Conservation (phyloP, 2,888 invertebrate species). For the Cryptocheilus praepositus region DNA sequence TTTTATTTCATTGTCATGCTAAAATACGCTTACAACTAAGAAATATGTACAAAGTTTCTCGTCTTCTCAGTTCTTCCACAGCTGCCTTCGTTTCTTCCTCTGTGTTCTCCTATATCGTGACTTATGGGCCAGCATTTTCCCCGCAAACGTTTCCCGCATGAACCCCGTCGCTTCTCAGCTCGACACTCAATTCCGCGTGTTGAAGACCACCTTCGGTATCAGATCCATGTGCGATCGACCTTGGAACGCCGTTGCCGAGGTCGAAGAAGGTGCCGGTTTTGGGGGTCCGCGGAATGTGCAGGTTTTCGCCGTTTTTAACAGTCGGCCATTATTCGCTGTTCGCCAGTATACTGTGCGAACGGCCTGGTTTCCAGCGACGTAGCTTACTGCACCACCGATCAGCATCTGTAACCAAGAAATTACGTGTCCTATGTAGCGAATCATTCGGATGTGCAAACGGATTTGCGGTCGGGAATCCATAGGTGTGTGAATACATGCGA, state of each 20-base stretch:
- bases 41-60: constrained; percentile 51
- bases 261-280: constrained; percentile 64
- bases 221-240: constrained; percentile 55
- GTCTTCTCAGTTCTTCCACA: neutral
- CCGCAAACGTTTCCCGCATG: no score
- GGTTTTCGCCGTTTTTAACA: constrained; percentile 66
- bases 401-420: constrained; percentile 67
- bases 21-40: constrained; percentile 27
- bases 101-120: neutral
- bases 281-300: constrained; percentile 69
- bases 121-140: no score
- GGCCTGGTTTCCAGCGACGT: constrained; percentile 84
- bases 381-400: constrained; percentile 83
- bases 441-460: no score
- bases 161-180: neutral
- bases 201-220: constrained; percentile 50
- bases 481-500: no score
- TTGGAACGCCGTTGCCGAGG: constrained; percentile 55
- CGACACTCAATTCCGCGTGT: constrained; percentile 29
- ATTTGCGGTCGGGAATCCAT: no score
- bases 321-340: constrained; percentile 68
- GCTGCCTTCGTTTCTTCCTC: neutral
- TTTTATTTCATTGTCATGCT: constrained; percentile 50
- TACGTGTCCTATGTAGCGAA: neutral
- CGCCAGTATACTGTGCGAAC: constrained; percentile 88